Evolutionary conservation across 37 sponge, comb jelly and placozoan genomes (phyloP), one percentile per base, ranked within the genome.

Genomic region (Petrosia ficiformis): DNA sequence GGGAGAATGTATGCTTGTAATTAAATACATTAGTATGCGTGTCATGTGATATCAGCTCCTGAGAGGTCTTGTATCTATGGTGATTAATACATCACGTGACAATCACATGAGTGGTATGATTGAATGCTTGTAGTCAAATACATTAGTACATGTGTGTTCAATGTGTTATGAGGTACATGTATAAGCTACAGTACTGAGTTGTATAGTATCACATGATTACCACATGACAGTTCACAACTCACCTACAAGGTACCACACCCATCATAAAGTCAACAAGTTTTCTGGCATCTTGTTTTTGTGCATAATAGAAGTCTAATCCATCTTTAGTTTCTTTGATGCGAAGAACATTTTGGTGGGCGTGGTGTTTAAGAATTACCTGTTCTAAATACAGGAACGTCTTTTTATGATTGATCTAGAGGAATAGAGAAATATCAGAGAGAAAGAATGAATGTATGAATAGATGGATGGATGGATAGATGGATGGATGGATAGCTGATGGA

Each of bases 301-400:
- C 80, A 65, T 75, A 96, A 80, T 79, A 96, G 77, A 96, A 96
- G 82, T 96, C 96, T 1, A 96, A 19, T 61, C 96, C 96, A 44
- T 88, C 90, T 36, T 38, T 26, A 4, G 67, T 59, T 41, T 87
- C 89, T 66, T 92, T 86, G 48, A 98, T 77, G 26, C 71, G 43
- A 38, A 89, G 68, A 8, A 93, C 77, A 42, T 70, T 72, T 21
- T n/a, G 38, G 79, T 98, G 99, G 33, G 74, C 88, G 19, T 72
- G 40, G 73, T 93, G 86, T 76, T 93, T 92, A 65, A 98, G 68
- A 8, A 98, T 83, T 52, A 93, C 63, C 85, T 98, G 99, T 73
- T 98, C 99, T 70, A 98, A 67, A 66, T 93, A 98, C 43, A 98
- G 65, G 61, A 98, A 81, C 29, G 99, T 98, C 87, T 95, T 98